Evolutionary conservation across 2,797 vertebrate genomes (phyloP), one percentile per base, ranked within the genome.

Genomic region (Onychomys torridus): DNA sequence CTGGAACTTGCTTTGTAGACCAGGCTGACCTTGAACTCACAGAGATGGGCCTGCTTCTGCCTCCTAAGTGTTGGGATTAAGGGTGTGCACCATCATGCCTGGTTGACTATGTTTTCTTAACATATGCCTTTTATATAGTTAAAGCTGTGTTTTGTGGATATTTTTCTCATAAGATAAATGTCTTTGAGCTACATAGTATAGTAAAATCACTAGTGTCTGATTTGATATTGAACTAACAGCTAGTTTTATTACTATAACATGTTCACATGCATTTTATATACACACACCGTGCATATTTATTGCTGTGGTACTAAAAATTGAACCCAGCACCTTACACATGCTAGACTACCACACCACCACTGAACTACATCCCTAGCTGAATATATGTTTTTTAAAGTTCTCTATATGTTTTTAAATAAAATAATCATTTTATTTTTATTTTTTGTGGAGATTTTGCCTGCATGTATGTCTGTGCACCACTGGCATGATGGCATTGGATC

Each of bases 81-180:
- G 43, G 71, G 23, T 43, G 23, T 75, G 71, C 11, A 25, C 11
- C 37, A 43, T 2, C 10, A 25, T 9, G 21, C 71, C 71, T 73
- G 37, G 43, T 7, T 77, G 49, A 87, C 40, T 90, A 17, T 79
- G 90, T 95, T 34, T 71, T 79, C 17, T 96, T 94, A 71, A 82
- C 27, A 75, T 90, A 57, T 90, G 27, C 29, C 16, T 87, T 95
- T 90, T 93, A 19, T 82, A 78, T 91, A 71, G 52, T 94, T 94
- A 92, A 81, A 96, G 65, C 32, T 97, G 8, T 93, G 5, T 95
- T 89, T 93, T 90, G 23, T 96, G 65, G 43, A 4, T 85, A 71
- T 90, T 65, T 76, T 65, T 49, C 34, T 78, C 14, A 29, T 65
- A 90, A 78, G 75, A 90, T 23, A 65, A 77, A 52, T 78, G 5